phyloP scores from a whole-genome alignment of 2,888 invertebrate species.

The Drosophila eohydei region DNA sequence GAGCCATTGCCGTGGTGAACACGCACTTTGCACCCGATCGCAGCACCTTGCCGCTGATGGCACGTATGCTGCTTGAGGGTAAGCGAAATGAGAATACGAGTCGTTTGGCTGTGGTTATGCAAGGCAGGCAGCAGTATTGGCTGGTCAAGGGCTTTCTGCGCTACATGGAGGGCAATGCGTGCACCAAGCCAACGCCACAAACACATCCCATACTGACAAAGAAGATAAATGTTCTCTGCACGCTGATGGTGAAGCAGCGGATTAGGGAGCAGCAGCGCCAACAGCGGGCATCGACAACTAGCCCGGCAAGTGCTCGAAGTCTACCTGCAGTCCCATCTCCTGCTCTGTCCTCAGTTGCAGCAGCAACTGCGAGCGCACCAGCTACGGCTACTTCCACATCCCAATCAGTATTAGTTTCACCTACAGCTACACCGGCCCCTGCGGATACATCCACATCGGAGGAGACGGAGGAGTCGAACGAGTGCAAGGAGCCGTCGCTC shows the following conservation, averaged over 20 bases:
- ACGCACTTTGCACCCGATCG: conserved; percentile 70
- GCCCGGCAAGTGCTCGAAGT: not conserved
- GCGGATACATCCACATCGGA: not conserved
- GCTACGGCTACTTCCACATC: not conserved
- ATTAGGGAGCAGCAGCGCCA: conserved; percentile 60
- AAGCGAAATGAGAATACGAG: conserved; percentile 66
- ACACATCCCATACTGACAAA: conserved; percentile 83
- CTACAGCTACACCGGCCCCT: not conserved
- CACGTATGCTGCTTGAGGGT: conserved; percentile 76
- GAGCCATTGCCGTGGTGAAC: conserved; percentile 81
- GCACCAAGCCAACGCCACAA: conserved; percentile 83
- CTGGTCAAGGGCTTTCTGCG: conserved; percentile 81
- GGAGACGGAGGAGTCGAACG: not conserved
- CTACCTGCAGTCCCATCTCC: not conserved
- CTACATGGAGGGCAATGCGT: conserved; percentile 75
- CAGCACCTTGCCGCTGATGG: conserved; percentile 73
- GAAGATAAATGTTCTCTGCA: conserved; percentile 83
- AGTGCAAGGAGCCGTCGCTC: conserved; percentile 32
- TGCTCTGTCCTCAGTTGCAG: not conserved
- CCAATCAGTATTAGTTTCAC: not conserved
- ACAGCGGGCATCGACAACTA: not conserved
- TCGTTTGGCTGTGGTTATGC: conserved; percentile 82
- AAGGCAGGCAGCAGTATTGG: conserved; percentile 80
- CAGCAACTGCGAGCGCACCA: not conserved
- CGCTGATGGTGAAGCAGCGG: conserved; percentile 82